phyloP scores from a whole-genome alignment of 2,113 vertebrate species.

The Campylomormyrus tamandua region DNA sequence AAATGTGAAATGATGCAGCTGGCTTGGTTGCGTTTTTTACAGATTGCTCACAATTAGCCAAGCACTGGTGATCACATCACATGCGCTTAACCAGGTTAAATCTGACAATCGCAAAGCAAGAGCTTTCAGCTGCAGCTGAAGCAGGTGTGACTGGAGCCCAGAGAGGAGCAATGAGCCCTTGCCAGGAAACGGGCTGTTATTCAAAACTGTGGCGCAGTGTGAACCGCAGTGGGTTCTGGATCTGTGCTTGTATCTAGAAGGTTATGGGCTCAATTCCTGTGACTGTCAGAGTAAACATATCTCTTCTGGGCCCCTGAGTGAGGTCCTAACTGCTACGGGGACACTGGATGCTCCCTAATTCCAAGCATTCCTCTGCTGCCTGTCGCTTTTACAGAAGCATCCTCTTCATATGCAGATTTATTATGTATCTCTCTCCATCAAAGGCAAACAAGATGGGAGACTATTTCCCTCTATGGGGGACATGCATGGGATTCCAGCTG shows the following conservation, averaged over 20 bases:
- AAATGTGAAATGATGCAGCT: not conserved
- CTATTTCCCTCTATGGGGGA: conserved; percentile 72
- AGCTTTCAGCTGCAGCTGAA: not conserved
- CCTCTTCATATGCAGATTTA: not conserved
- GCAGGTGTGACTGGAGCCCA: not conserved
- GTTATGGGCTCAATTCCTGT: not conserved
- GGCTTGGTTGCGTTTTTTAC: not conserved
- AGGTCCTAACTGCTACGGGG: not conserved
- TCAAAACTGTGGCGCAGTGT: not conserved
- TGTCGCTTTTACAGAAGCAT: not conserved
- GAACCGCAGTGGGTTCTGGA: not conserved
- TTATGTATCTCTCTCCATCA: conserved; percentile 10
- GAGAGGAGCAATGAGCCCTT: not conserved
- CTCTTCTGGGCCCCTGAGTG: not conserved
- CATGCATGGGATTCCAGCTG: conserved; percentile 67
- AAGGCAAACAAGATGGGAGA: conserved; percentile 65
- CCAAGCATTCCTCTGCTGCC: not conserved
- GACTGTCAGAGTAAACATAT: not conserved
- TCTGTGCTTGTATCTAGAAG: not conserved
- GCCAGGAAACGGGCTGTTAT: not conserved
- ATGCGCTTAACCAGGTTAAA: not conserved
- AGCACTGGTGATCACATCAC: not conserved
- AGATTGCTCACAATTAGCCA: not conserved
- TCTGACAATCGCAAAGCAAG: not conserved
- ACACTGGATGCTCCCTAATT: not conserved